A percentile compares a stretch with the other conserved stretches of the same genome.
These are phyloP conservation scores for Geodia barretti DNA, from an alignment of 37 sponge, comb jelly and placozoan genomes.

Conservation along the genomic window DNA sequence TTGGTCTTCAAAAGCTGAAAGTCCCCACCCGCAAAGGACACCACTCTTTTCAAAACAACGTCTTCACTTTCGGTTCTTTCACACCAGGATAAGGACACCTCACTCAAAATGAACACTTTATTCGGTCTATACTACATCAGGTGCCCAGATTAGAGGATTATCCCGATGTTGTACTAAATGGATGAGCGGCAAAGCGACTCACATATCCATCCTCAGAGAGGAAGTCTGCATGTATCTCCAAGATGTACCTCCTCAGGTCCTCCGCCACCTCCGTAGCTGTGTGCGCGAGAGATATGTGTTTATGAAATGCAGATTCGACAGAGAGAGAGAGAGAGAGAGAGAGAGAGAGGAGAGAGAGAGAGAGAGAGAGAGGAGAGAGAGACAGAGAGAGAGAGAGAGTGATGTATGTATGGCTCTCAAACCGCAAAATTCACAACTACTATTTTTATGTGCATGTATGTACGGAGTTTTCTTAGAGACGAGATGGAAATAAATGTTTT, in stretches of 20 bases:
- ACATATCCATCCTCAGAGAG: conserved; percentile 81
- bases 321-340: neutral
- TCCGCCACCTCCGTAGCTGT: conserved; percentile 76
- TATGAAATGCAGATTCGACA: no score
- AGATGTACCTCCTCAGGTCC: conserved; percentile 76
- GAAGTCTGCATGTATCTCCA: conserved; percentile 76
- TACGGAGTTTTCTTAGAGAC: no score
- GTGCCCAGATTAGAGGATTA: no score
- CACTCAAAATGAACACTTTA: no score
- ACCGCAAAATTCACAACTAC: no score
- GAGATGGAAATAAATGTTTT: neutral
- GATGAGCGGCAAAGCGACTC: neutral
- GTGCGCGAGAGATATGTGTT: neutral
- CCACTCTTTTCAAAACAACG: neutral
- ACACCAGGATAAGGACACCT: no score
- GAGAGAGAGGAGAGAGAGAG: neutral
- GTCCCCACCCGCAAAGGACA: no score
- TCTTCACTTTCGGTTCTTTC: neutral
- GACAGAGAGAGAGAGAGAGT: neutral
- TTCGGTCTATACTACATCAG: no score
- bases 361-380: neutral
- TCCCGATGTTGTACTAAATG: neutral
- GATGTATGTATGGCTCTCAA: neutral
- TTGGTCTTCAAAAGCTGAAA: no score
- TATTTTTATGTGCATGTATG: no score